Percentiles rank a stretch among this genome's conserved stretches.
Conservation (phyloP, 1,140 invertebrate genomes). For the Diorhabda carinulata region DNA sequence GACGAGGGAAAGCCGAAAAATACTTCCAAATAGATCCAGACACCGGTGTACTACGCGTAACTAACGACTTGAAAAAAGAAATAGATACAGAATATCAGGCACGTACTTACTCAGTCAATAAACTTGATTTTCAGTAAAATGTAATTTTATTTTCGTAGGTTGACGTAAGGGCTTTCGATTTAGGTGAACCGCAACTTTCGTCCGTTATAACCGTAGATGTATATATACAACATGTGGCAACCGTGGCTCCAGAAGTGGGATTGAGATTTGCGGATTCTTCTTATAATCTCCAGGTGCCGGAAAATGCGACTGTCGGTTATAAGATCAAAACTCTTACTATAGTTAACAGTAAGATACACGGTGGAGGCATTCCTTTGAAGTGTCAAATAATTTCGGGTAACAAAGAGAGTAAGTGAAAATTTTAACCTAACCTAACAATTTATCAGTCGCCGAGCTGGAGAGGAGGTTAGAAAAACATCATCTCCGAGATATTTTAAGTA, state of each 20-base stretch:
- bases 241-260: constrained; percentile 62
- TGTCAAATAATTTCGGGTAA: constrained; percentile 73
- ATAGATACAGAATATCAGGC: constrained; percentile 80
- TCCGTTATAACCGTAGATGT: constrained; percentile 75
- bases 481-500: too few relatives aligned
- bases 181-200: constrained; percentile 77
- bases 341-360: constrained; percentile 64
- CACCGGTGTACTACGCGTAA: constrained; percentile 69
- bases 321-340: constrained; percentile 69
- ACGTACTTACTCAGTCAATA: constrained; percentile 22
- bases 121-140: constrained; percentile 5
- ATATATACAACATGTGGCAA: constrained; percentile 75
- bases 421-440: constrained; percentile 10
- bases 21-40: constrained; percentile 86
- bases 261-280: constrained; percentile 78
- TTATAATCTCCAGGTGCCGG: constrained; percentile 75
- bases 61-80: constrained; percentile 80
- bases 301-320: constrained; percentile 67
- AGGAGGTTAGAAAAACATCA: too few relatives aligned
- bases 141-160: constrained; percentile 52
- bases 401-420: constrained; percentile 51
- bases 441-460: not conserved
- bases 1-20: constrained; percentile 70
- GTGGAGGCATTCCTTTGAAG: constrained; percentile 63
- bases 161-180: constrained; percentile 80